phyloP scores from a whole-genome alignment of 2,113 vertebrate genomes.

The Ctenomys sociabilis region DNA sequence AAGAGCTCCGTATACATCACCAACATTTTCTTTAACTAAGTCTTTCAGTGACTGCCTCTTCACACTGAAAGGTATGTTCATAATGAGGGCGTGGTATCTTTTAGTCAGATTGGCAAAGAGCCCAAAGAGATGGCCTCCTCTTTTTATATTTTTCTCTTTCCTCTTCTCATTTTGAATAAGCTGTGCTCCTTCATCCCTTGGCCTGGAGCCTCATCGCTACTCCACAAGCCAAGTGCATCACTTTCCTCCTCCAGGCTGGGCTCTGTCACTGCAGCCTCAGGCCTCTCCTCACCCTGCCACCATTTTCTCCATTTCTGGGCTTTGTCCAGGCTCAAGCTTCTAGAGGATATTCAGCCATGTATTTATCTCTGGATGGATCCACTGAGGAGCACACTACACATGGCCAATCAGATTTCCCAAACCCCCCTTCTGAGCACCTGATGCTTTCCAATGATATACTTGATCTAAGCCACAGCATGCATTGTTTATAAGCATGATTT shows the following conservation, averaged over 20 bases:
- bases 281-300: slow-evolving; percentile 82
- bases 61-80: background rate
- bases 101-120: background rate
- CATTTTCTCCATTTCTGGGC: slow-evolving; percentile 83
- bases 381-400: background rate
- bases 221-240: slow-evolving; percentile 70
- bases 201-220: slow-evolving; percentile 70
- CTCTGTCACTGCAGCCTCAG: slow-evolving; percentile 76
- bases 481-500: background rate
- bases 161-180: background rate
- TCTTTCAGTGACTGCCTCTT: background rate
- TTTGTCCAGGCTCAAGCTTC: slow-evolving; percentile 63
- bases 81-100: background rate
- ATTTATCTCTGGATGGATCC: background rate
- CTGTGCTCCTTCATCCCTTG: no score
- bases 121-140: background rate
- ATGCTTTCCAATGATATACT: background rate
- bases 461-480: background rate
- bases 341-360: background rate
- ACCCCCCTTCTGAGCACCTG: background rate
- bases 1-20: background rate
- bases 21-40: background rate
- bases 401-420: background rate
- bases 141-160: background rate
- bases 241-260: slow-evolving; percentile 84